Base-by-base conservation (phyloP, 92 coral and sea anemone species). In the Parazoanthus darwini region DNA sequence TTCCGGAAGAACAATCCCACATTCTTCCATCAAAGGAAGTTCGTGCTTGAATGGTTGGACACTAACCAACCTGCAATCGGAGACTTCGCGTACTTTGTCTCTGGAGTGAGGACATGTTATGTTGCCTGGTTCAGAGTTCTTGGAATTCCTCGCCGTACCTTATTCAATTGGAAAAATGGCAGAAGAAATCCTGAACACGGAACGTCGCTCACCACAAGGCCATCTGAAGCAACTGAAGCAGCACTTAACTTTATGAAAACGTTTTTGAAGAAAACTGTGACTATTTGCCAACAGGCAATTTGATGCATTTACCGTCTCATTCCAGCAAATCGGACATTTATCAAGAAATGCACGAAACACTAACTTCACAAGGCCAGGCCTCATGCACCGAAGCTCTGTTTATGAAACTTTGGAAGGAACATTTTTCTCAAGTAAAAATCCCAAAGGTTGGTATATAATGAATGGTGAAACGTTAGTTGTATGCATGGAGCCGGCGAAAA, bases 251-350 rank as follows among this genome's bases (percentile, higher is more conserved):
- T 88, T 79, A 39, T 89, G 26, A 68, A 85, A 56, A 83, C 68
- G 15, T 91, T 43, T 90, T 91, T 33, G 48, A 88, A 50, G 89
- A 91, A 37, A 88, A 84, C 46, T 90, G 91, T 38, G 94, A 89
- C 59, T 63, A 89, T 78, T 63, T 91, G 43, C 91, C 94, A 39
- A 89, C 82, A 56, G 88, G 86, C n/a, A 70, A 86, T 43, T 78
- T 88, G 8, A 87, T 91, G 85, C 94, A 91, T 66, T 78, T 91
- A 15, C 85, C 94, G 8, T n/a, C n/a, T n/a, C 85, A 72, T 66
- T 88, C 85, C 37, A 91, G 80, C 25, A 82, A 87, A 88, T 67
- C 81, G 46, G 91, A 88, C 54, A 85, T 91, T 26, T 88, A 91
- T 74, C 84, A 77, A 16, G 91, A 91, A 67, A 88, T 91, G 90